These are phyloP conservation scores for Artemia franciscana DNA, from an alignment of 1,140 invertebrate genomes.

Conservation along the genomic window DNA sequence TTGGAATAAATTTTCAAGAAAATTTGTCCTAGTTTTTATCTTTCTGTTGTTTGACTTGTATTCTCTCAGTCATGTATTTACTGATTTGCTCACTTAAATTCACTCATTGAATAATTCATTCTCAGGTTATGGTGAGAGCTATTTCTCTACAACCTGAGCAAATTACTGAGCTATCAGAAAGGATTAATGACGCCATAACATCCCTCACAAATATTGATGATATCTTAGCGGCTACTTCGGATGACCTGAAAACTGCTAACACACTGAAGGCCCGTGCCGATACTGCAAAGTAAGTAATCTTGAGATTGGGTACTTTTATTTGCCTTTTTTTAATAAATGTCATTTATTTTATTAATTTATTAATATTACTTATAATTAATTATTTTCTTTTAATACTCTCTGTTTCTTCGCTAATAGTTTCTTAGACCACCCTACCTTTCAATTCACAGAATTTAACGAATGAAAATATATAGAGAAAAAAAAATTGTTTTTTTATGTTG, in stretches of 20 bases:
- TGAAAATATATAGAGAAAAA: too few species aligned
- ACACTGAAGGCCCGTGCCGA: conserved; percentile 49
- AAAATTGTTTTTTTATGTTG: too few species aligned
- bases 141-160: conserved; percentile 56
- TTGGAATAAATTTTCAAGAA: not conserved
- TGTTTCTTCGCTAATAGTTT: too few species aligned
- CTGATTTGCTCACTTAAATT: conserved; percentile 2
- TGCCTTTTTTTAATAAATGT: too few species aligned
- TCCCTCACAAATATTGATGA: conserved; percentile 67
- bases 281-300: conserved; percentile 39
- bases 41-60: conserved; percentile 5
- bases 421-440: too few species aligned
- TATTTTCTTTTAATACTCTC: too few species aligned
- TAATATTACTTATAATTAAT: too few species aligned
- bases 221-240: conserved; percentile 60
- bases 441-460: too few species aligned
- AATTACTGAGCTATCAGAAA: conserved; percentile 51
- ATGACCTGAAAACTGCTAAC: conserved; percentile 46
- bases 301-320: too few species aligned
- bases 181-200: conserved; percentile 62
- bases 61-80: not conserved
- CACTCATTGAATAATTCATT: conserved; percentile 11
- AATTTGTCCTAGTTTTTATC: conserved; percentile 1
- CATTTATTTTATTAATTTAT: too few species aligned
- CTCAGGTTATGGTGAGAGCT: conserved; percentile 30